Conservation (phyloP, 1,140 invertebrate species). For the Teleopsis dalmanni region DNA sequence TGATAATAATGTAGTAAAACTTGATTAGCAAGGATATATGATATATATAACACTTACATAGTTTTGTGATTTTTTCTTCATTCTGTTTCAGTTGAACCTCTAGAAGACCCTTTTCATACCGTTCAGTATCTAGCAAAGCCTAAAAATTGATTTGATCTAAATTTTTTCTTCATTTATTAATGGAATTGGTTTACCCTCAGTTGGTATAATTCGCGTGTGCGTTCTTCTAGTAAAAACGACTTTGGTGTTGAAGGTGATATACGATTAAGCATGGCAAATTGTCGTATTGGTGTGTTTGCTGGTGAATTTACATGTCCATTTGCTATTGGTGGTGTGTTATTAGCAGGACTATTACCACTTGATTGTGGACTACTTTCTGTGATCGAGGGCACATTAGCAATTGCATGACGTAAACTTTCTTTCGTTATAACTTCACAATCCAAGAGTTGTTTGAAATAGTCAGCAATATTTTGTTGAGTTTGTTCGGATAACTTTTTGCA, state of each 20-base stretch:
- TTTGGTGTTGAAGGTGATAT: slow-evolving; percentile 28
- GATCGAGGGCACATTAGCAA: slow-evolving; percentile 15
- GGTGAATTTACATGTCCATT: not conserved
- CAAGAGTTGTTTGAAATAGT: slow-evolving; percentile 23
- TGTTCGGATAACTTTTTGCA: slow-evolving; percentile 22
- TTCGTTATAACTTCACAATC: slow-evolving; percentile 15
- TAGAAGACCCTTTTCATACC: slow-evolving; percentile 30
- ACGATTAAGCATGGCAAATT: slow-evolving; percentile 3
- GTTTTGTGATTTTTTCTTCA: slow-evolving; percentile 18
- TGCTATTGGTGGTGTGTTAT: not conserved
- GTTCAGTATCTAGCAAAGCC: slow-evolving; percentile 23
- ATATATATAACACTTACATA: slow-evolving; percentile 12
- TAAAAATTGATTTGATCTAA: not conserved
- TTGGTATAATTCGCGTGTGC: slow-evolving; percentile 24
- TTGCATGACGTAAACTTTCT: slow-evolving; percentile 14
- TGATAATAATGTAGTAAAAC: not conserved
- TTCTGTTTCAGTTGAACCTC: slow-evolving; percentile 31
- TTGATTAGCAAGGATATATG: not conserved
- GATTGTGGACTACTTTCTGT: not conserved
- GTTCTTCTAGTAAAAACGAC: slow-evolving; percentile 25
- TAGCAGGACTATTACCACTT: slow-evolving; percentile 3
- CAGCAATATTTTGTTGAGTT: slow-evolving; percentile 21
- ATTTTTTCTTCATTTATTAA: not conserved
- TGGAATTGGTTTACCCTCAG: slow-evolving; percentile 17
- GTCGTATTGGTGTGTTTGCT: not conserved